Evolutionary conservation across 2,888 invertebrate species (phyloP).

Genomic region (Trichacis sp.): DNA sequence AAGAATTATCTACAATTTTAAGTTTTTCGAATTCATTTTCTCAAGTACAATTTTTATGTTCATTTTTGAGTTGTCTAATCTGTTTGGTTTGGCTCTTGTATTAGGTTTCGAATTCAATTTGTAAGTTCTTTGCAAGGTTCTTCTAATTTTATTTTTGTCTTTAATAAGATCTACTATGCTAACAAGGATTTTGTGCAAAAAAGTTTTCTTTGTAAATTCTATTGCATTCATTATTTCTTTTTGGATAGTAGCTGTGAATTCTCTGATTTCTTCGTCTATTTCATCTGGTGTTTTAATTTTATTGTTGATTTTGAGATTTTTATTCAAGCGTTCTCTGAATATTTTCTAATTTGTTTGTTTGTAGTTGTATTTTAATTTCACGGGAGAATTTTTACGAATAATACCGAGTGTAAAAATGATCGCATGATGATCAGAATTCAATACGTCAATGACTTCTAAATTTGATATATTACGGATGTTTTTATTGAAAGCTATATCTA

Average conservation of each 20-base stretch:
- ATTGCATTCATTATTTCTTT: conserved; percentile 14
- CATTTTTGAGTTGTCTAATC: conserved; percentile 19
- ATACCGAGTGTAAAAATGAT: conserved; percentile 28
- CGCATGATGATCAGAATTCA: conserved; percentile 48
- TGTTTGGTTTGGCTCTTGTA: conserved; percentile 13
- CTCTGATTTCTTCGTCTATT: conserved; percentile 33
- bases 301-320: conserved; percentile 16
- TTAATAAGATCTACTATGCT: conserved; percentile 17
- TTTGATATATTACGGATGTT: conserved; percentile 36
- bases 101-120: neutral
- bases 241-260: conserved; percentile 23
- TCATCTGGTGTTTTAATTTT: conserved; percentile 14
- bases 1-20: conserved; percentile 18
- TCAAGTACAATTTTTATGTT: conserved; percentile 25
- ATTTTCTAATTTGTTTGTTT: conserved; percentile 33
- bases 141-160: conserved; percentile 28
- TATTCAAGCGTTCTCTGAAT: conserved; percentile 26
- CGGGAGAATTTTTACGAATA: neutral
- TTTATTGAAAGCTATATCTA: conserved; percentile 49
- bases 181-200: conserved; percentile 16
- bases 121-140: conserved; percentile 26
- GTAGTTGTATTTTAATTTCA: conserved; percentile 15
- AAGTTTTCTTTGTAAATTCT: conserved; percentile 8
- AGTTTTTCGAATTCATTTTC: conserved; percentile 14
- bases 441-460: conserved; percentile 24